Percentiles rank a stretch among this genome's conserved stretches.
These are phyloP conservation scores for Hyppa rectilinea DNA, from an alignment of 2,888 invertebrate species.

Conservation along the genomic window DNA sequence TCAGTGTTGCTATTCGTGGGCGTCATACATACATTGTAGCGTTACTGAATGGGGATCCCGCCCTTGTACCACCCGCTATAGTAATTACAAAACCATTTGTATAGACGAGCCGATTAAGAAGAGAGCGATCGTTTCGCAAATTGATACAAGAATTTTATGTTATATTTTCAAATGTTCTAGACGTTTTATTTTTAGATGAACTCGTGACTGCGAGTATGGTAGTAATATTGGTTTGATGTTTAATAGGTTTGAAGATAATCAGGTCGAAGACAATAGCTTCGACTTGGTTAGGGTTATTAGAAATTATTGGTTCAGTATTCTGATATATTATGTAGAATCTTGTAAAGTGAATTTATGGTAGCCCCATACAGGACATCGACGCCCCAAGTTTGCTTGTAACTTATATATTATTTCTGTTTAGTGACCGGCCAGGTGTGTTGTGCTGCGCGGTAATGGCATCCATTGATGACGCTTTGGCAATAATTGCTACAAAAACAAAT, in stretches of 20 bases:
- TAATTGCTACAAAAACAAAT: no score
- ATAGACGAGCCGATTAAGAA: slow-evolving; percentile 34
- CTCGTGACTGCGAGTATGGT: slow-evolving; percentile 2
- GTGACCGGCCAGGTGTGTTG: no score
- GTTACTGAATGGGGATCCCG: slow-evolving; percentile 45
- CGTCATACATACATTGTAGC: slow-evolving; percentile 52
- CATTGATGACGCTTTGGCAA: no score
- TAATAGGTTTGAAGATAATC: slow-evolving; percentile 27
- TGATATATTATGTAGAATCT: background rate
- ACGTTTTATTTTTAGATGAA: slow-evolving; percentile 20
- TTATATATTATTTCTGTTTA: no score
- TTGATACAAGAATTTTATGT: slow-evolving; percentile 15
- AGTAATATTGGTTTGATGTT: slow-evolving; percentile 15
- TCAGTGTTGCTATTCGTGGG: slow-evolving; percentile 44
- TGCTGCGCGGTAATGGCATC: no score
- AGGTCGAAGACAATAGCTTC: slow-evolving; percentile 19
- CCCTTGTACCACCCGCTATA: slow-evolving; percentile 39
- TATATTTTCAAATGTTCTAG: slow-evolving; percentile 16
- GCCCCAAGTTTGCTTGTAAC: no score
- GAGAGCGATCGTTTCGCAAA: slow-evolving; percentile 30
- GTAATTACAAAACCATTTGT: slow-evolving; percentile 60
- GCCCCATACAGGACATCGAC: no score
- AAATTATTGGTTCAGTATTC: slow-evolving; percentile 14
- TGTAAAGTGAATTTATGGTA: no score
- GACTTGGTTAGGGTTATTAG: slow-evolving; percentile 18